phyloP scores from a whole-genome alignment of 2,113 vertebrate genomes.

The Microtus richardsoni region DNA sequence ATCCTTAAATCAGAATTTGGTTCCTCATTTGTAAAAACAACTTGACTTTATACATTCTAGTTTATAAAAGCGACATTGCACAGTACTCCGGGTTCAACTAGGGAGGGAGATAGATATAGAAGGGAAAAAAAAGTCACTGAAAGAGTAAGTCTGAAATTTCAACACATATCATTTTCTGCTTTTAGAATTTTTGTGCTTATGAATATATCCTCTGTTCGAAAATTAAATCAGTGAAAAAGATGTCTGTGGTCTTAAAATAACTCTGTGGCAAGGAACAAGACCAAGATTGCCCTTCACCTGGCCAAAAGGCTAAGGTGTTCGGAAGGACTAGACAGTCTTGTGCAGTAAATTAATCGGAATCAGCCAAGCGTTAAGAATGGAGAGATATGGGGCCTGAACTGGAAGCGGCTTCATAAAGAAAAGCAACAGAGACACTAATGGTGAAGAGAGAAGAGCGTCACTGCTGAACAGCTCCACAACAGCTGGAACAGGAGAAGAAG shows the following conservation, averaged over 20 bases:
- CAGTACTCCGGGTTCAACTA: background rate
- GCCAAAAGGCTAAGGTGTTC: background rate
- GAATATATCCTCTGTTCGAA: background rate
- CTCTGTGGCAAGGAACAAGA: background rate
- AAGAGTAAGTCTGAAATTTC: background rate
- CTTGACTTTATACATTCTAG: background rate
- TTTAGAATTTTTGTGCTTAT: slow-evolving; percentile 13
- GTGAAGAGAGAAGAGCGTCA: background rate
- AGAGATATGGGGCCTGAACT: background rate
- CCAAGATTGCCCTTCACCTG: background rate
- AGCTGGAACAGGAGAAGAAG: background rate
- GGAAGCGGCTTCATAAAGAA: background rate
- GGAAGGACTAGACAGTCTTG: background rate
- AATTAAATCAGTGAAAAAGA: background rate
- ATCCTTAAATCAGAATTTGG: background rate
- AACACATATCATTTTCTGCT: background rate
- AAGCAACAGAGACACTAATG: background rate
- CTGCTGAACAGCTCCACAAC: background rate
- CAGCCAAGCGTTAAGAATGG: background rate
- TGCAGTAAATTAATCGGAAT: background rate
- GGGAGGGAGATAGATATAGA: background rate
- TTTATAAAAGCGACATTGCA: background rate
- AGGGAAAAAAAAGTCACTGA: background rate
- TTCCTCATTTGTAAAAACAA: background rate
- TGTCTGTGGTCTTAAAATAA: background rate